Percentiles rank a stretch among this genome's conserved stretches.
phyloP scores from a whole-genome alignment of 2,797 vertebrate genomes.

The Molossus alvarezi region DNA sequence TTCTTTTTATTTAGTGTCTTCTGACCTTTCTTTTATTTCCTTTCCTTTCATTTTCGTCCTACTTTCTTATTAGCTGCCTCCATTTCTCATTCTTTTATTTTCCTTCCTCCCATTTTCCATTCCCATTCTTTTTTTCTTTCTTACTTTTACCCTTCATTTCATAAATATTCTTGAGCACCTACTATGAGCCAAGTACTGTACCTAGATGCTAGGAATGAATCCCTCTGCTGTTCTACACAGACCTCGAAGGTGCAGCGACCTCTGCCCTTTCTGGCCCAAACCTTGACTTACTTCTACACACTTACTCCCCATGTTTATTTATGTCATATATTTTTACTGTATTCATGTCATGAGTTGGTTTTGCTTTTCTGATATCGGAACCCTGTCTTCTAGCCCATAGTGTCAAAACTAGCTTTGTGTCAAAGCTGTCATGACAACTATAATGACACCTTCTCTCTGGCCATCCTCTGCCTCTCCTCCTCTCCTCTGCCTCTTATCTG shows the following conservation, averaged over 20 bases:
- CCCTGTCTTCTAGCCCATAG: neutral
- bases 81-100: neutral
- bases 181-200: neutral
- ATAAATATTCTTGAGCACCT: too few species aligned
- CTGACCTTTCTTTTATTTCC: neutral
- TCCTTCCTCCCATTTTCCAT: neutral
- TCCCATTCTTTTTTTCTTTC: neutral
- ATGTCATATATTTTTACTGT: neutral
- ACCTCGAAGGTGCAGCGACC: neutral
- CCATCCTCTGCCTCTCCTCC: neutral
- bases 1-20: constrained; percentile 6
- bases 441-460: neutral
- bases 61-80: neutral
- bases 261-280: neutral
- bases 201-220: neutral
- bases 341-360: neutral
- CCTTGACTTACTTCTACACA: neutral
- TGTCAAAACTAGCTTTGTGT: neutral
- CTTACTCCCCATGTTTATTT: neutral
- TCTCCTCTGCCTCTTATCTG: neutral
- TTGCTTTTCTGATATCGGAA: constrained; percentile 28
- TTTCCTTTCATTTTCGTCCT: constrained; percentile 50
- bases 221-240: neutral
- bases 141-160: neutral
- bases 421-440: neutral